A percentile compares a stretch with the other conserved stretches of the same genome.
Evolutionary conservation across 2,797 vertebrate genomes (phyloP).

Genomic region (Gephyroberyx darwinii): DNA sequence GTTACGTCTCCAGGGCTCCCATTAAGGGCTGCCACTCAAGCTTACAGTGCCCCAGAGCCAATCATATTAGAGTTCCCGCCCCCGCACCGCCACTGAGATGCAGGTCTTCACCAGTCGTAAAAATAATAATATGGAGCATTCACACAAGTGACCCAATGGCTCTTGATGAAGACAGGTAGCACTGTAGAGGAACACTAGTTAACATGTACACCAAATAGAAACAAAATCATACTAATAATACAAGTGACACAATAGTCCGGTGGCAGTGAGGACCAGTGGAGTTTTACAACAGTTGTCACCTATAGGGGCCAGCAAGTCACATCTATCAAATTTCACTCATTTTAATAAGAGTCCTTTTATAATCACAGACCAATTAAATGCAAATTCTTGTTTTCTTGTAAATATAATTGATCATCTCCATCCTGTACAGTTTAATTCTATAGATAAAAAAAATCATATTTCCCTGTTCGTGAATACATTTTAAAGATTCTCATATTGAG

Average conservation of each 20-base stretch:
- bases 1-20: constrained; percentile 83
- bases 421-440: no score
- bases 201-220: constrained; percentile 6
- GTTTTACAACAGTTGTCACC: not conserved
- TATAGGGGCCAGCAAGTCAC: constrained; percentile 22
- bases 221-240: not conserved
- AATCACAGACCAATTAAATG: constrained; percentile 4
- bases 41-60: constrained; percentile 72
- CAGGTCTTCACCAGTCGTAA: constrained; percentile 59
- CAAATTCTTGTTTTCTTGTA: no score
- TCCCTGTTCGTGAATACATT: no score
- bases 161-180: constrained; percentile 12
- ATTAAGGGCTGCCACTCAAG: constrained; percentile 83
- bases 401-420: no score
- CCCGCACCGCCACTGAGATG: constrained; percentile 57
- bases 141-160: constrained; percentile 65
- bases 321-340: not conserved
- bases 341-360: no score
- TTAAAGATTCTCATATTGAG: no score
- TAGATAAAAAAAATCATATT: no score
- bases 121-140: constrained; percentile 65
- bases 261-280: not conserved
- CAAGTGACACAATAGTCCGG: not conserved
- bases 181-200: not conserved
- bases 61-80: constrained; percentile 78